Evolutionary conservation across 2,888 invertebrate genomes (phyloP), one percentile per base, ranked within the genome.

Genomic region (Mesorhabditis sp.): DNA sequence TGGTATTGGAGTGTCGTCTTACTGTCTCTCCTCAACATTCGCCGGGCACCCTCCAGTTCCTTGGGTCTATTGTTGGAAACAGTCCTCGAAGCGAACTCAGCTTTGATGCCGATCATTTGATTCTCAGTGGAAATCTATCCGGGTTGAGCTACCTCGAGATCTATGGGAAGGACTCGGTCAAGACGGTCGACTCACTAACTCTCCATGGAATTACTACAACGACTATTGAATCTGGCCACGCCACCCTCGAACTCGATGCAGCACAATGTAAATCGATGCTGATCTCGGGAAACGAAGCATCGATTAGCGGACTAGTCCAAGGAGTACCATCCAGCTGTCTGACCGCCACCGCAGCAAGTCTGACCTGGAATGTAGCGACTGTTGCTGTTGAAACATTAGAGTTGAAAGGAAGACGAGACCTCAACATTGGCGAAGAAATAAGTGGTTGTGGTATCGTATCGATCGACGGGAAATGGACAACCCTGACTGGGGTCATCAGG

Each of bases 11-110:
- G 7, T 45, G 62, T 7, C 61, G 62, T 45, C 41, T 67, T 42
- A 4, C 66, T 13, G 50, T 66, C 43, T 4, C 45, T 42, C 50
- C 66, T 4, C 5, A 28, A 28, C 28, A 28, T 61, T 5, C 15
- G 15, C 61, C 7, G 5, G 6, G 7, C 43, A 61, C 41, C 7
- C 67, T 77, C 6, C 50, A 67, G 4, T 15, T 79, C 6, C 70
- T 43, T 28, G 79, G 77, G 41, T 65, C 72, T 4, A 70, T 79
- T 42, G 68, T 77, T 7, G 79, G 79, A 41, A 73, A 76, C 3
- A 72, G 75, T 0, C 66, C 70, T 4, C 66, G 45, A 5, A 75
- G 75, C 69, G 79, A 79, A 64, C 44, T 79, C 45, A 72, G 72
- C 0, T 70, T 77, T 61, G 79, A 79, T 65, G 68, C 72, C 2